Base-by-base conservation (phyloP, 2,888 invertebrate species). In the Drosophila picticornis region DNA sequence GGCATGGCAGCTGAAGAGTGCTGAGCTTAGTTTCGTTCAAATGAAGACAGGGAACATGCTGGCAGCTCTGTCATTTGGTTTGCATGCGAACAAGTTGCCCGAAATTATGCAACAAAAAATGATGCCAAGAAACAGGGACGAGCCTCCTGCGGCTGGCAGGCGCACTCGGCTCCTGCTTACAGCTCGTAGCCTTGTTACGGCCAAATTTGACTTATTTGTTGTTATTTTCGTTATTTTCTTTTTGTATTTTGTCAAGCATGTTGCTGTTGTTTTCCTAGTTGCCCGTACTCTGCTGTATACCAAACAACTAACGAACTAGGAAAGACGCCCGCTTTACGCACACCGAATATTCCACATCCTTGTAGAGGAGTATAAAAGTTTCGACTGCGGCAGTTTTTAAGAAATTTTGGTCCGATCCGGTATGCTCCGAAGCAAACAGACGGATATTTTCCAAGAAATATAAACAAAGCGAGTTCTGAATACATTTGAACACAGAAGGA, bases 21-120 rank as follows among this genome's bases (percentile, higher is more conserved):
- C 64, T 31, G n/a, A 27, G 19, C 46, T 53, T 56, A 69, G 60
- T 70, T 69, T 32, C 46, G 43, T 43, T 55, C 36, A 71, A 71
- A 77, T 78, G 46, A 55, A 38, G 62, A 51, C 55, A 40, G 16
- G 31, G n/a, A 36, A 38, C 25, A 48, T 36, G 27, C 10, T 48
- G 61, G 19, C 32, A 31, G 22, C 29, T 62, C 63, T 63, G 69
- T 72, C 63, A 73, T 67, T 74, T 61, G 69, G 57, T 79, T 65
- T 48, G 34, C 38, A 46, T 57, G 61, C 48, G 22, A 65, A 67
- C 69, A 66, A 62, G 59, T 61, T 50, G 71, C 56, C 59, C 55
- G 13, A 77, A 81, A 77, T 77, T 79, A 76, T 83, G 81, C 72
- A 71, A 72, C 59, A 62, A 29, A n/a, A 65, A 74, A 61, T 64